These are phyloP conservation scores for Drosophila anomelani DNA, from an alignment of 2,888 invertebrate species.

Conservation along the genomic window DNA sequence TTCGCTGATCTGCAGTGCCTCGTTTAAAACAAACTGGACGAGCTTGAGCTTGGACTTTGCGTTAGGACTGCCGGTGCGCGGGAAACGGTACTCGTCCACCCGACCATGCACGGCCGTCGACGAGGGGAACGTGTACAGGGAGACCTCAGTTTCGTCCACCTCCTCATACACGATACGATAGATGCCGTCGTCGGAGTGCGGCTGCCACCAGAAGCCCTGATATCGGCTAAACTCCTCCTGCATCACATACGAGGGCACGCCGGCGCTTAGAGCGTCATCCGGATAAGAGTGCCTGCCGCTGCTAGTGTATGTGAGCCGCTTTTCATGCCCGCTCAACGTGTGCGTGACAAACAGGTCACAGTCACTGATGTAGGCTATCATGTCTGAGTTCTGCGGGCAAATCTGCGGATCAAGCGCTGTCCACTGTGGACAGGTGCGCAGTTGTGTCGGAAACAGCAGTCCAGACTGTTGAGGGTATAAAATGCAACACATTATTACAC, in stretches of 20 bases:
- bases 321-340: slow-evolving; percentile 87
- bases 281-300: slow-evolving; percentile 89
- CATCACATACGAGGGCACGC: slow-evolving; percentile 98
- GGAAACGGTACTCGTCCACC: slow-evolving; percentile 93
- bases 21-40: slow-evolving; percentile 90
- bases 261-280: slow-evolving; percentile 95
- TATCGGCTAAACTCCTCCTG: slow-evolving; percentile 99
- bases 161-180: slow-evolving; percentile 94
- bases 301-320: slow-evolving; percentile 89
- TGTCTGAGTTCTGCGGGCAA: slow-evolving; percentile 86
- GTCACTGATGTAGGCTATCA: slow-evolving; percentile 95
- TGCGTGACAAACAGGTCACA: slow-evolving; percentile 95
- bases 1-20: slow-evolving; percentile 89
- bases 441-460: slow-evolving; percentile 89
- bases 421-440: slow-evolving; percentile 87
- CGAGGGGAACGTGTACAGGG: slow-evolving; percentile 94
- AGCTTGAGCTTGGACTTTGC: slow-evolving; percentile 95
- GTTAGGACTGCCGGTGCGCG: slow-evolving; percentile 94
- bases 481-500: not conserved
- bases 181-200: slow-evolving; percentile 89
- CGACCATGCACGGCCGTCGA: slow-evolving; percentile 92
- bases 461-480: slow-evolving; percentile 81
- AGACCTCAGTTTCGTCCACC: slow-evolving; percentile 95
- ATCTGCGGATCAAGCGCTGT: slow-evolving; percentile 93
- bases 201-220: slow-evolving; percentile 99